Percentiles rank a stretch among this genome's conserved stretches.
phyloP scores from a whole-genome alignment of 2,888 invertebrate species.

The Caenorhabditis japonica region DNA sequence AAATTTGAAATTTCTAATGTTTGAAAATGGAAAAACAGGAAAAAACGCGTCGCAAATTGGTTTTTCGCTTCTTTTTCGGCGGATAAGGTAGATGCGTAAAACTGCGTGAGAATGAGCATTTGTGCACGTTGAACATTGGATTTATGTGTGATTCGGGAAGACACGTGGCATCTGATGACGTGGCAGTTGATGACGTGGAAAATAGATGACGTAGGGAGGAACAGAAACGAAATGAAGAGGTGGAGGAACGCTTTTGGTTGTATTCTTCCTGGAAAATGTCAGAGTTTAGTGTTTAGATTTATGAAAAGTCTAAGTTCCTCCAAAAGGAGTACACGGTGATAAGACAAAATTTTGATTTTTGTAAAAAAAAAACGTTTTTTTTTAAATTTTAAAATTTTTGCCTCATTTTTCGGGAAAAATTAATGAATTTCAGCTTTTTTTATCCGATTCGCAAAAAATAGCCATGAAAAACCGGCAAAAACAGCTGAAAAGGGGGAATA shows the following conservation, averaged over 20 bases:
- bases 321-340: too few relatives aligned
- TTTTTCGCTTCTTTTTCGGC: slow-evolving; percentile 43
- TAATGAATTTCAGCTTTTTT: too few relatives aligned
- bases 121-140: slow-evolving; percentile 42
- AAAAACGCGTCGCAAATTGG: slow-evolving; percentile 42
- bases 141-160: slow-evolving; percentile 44
- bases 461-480: too few relatives aligned
- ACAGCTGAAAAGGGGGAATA: too few relatives aligned
- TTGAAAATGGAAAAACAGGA: slow-evolving; percentile 50
- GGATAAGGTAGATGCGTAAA: slow-evolving; percentile 48
- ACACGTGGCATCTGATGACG: slow-evolving; percentile 8
- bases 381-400: too few relatives aligned
- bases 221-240: slow-evolving; percentile 16
- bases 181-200: not conserved
- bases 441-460: too few relatives aligned
- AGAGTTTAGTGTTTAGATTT: too few relatives aligned
- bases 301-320: too few relatives aligned
- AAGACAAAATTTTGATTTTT: too few relatives aligned
- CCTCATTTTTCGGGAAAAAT: too few relatives aligned
- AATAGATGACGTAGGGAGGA: slow-evolving; percentile 30
- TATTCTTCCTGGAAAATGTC: slow-evolving; percentile 34
- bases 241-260: slow-evolving; percentile 25
- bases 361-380: too few relatives aligned
- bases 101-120: slow-evolving; percentile 41
- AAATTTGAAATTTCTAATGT: slow-evolving; percentile 4